Conservation (phyloP, 2,113 vertebrate species). For the Patagioenas fasciata region DNA sequence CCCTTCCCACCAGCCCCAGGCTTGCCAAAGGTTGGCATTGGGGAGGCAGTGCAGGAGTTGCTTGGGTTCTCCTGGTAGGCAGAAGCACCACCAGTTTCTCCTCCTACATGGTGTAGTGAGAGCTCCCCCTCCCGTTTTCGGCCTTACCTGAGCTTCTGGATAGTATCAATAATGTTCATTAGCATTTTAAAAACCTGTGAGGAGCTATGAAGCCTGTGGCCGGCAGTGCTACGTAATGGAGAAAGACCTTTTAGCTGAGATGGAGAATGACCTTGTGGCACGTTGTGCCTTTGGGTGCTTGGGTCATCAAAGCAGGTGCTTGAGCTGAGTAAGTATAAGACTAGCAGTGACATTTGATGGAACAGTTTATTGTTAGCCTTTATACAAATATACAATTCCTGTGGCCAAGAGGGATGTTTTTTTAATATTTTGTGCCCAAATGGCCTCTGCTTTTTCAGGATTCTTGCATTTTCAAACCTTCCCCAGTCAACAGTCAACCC, state of each 20-base stretch:
- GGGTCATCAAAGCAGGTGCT: neutral
- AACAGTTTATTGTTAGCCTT: neutral
- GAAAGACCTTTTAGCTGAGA: neutral
- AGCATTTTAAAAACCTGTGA: neutral
- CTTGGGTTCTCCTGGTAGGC: neutral
- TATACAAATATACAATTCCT: neutral
- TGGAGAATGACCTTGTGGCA: neutral
- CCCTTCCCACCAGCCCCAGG: neutral
- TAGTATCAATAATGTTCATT: neutral
- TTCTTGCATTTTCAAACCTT: neutral
- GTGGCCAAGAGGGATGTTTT: neutral
- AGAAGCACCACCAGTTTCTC: neutral
- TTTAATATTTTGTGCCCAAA: neutral
- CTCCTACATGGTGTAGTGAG: neutral
- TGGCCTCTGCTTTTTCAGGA: neutral
- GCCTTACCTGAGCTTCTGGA: neutral
- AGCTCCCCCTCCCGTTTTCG: constrained; percentile 29
- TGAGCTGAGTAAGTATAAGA: neutral
- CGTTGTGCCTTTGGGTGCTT: neutral
- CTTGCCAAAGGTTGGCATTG: neutral
- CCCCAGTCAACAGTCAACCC: neutral
- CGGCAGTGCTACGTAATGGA: neutral
- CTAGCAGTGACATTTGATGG: neutral
- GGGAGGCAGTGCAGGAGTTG: neutral
- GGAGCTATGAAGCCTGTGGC: neutral